Base-by-base conservation (phyloP, 2,113 vertebrate species). In the Spilogale gracilis region DNA sequence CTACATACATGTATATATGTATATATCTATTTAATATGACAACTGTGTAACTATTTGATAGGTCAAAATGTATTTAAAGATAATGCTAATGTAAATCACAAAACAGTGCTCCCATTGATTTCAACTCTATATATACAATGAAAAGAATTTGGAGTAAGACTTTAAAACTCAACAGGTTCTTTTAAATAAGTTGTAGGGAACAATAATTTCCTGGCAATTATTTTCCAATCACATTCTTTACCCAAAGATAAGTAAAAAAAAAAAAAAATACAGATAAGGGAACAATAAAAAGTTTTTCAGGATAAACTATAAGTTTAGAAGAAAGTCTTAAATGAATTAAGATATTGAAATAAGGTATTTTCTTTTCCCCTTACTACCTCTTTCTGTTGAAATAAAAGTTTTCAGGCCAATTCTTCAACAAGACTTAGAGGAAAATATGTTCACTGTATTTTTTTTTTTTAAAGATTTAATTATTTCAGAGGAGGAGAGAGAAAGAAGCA, bases 111-210 rank as follows among this genome's bases (percentile, higher is more conserved):
- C 71, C 45, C n/a, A 86, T 1, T 94, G 73, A 89, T 79, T 95
- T 89, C n/a, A 89, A 79, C 69, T 85, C 73, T 83, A 13, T 50
- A 73, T 45, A 82, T 6, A 89, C 13, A 81, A 0, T 92, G 50
- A 83, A 80, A 81, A 87, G 14, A 95, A 93, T 93, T 52, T 90
- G 38, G 87, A 79, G 5, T 93, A 67, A 93, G 63, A 82, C 10
- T 89, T 95, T 92, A 92, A 94, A 95, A 91, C 18, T 79, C 61
- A 95, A 71, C 13, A 81, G 78, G 14, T 21, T 89, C 32, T 94
- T 97, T 93, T 65, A 48, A 95, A 89, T 74, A 76, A 83, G 14
- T 23, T 69, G 14, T 63, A 74, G 11, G 80, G 20, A 79, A 32
- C 21, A 43, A 58, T 86, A 61, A 78, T 78, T 94, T 78, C 50